Evolutionary conservation across 2,113 vertebrate species (phyloP).

Genomic region (Pomatorhinus ruficollis): DNA sequence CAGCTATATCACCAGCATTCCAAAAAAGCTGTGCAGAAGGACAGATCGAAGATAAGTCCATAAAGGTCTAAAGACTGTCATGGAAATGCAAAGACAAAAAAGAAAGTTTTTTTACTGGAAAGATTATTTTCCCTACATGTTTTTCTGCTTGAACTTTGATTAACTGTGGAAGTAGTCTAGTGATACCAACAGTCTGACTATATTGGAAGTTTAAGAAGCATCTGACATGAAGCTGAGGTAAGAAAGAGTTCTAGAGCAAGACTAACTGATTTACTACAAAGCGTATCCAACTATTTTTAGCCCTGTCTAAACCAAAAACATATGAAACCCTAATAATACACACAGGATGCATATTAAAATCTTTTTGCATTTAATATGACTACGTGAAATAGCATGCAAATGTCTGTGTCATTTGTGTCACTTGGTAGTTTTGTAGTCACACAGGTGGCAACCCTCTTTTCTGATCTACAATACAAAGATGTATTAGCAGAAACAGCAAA

Average conservation of each 20-base stretch:
- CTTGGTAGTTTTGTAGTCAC: not conserved
- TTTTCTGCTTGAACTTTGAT: not conserved
- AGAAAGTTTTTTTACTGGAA: not conserved
- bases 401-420: not conserved
- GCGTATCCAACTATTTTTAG: not conserved
- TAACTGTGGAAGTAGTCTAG: not conserved
- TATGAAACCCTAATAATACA: not conserved
- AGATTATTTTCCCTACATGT: not conserved
- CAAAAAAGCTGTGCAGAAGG: not conserved
- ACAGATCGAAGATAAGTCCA: not conserved
- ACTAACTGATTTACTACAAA: not conserved
- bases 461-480: not conserved
- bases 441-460: not conserved
- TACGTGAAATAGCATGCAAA: not conserved
- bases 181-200: not conserved
- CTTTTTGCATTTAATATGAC: not conserved
- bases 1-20: not conserved
- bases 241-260: not conserved
- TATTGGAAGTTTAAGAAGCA: not conserved
- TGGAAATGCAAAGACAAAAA: not conserved
- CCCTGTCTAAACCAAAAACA: not conserved
- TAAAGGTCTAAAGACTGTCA: not conserved
- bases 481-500: not conserved
- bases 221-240: not conserved
- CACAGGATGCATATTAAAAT: not conserved